phyloP scores from a whole-genome alignment of 2,888 invertebrate species.

The Idaea aversata region DNA sequence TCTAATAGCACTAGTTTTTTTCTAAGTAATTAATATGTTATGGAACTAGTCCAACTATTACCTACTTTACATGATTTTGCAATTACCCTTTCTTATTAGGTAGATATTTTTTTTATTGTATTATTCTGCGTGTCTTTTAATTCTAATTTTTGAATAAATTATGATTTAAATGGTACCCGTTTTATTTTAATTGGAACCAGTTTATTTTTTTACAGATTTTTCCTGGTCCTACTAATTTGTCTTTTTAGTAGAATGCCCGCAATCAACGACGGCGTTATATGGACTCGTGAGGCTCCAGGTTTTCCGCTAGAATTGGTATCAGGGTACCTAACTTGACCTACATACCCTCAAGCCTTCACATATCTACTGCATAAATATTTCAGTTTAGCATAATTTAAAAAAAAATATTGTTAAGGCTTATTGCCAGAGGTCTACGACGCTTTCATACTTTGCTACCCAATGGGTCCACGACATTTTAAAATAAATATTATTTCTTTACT shows the following conservation, averaged over 20 bases:
- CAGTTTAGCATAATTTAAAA: no score
- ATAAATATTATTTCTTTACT: neutral
- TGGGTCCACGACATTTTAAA: no score
- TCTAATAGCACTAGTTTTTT: neutral
- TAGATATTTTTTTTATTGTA: slow-evolving; percentile 20
- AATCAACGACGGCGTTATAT: slow-evolving; percentile 46
- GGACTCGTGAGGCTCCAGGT: slow-evolving; percentile 55
- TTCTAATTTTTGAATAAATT: slow-evolving; percentile 67
- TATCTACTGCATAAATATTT: no score
- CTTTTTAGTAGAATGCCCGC: neutral
- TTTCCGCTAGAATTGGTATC: slow-evolving; percentile 53
- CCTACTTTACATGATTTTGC: slow-evolving; percentile 2
- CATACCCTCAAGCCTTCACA: no score
- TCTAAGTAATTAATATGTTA: neutral
- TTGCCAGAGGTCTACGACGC: no score
- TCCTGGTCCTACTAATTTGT: no score
- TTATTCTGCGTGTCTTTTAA: slow-evolving; percentile 41
- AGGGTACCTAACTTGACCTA: no score
- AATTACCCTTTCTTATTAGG: slow-evolving; percentile 1
- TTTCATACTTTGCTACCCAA: no score
- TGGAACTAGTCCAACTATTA: neutral
- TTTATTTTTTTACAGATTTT: slow-evolving; percentile 39
- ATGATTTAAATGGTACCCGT: slow-evolving; percentile 58
- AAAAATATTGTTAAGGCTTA: no score
- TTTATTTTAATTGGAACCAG: slow-evolving; percentile 49